Evolutionary conservation across 2,888 invertebrate species (phyloP).

Genomic region (Keiferia lycopersicella): DNA sequence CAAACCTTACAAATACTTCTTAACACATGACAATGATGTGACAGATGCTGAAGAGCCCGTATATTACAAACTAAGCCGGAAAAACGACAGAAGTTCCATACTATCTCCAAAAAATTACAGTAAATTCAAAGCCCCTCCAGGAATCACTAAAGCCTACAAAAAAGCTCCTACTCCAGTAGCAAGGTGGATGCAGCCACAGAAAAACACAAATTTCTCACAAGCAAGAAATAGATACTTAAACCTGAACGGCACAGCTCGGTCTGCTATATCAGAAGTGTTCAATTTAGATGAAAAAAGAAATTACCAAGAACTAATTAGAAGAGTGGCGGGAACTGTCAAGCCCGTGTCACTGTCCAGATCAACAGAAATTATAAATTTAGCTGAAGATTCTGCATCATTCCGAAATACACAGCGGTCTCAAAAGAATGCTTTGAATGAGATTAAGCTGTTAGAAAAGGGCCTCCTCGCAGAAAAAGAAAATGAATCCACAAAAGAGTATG

Average conservation of each 20-base stretch:
- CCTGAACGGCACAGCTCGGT: conserved; percentile 59
- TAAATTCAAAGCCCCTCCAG: conserved; percentile 63
- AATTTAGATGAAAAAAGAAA: conserved; percentile 80
- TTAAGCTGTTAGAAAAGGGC: conserved; percentile 59
- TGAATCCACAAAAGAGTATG: conserved; percentile 60
- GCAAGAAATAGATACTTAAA: conserved; percentile 53
- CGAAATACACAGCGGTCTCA: conserved; percentile 60
- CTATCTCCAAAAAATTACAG: conserved; percentile 56
- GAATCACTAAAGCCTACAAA: conserved; percentile 67
- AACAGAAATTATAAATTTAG: conserved; percentile 58
- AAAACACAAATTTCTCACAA: conserved; percentile 50
- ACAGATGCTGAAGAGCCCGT: conserved; percentile 36
- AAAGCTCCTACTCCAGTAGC: conserved; percentile 55
- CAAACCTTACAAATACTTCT: conserved; percentile 59
- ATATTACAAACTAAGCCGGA: conserved; percentile 57
- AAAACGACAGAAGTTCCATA: conserved; percentile 48
- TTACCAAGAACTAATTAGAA: conserved; percentile 78
- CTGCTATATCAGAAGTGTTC: conserved; percentile 74
- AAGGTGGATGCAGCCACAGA: conserved; percentile 60
- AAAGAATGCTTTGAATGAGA: conserved; percentile 61
- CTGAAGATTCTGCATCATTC: conserved; percentile 63
- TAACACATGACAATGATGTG: conserved; percentile 47
- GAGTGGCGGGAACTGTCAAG: conserved; percentile 57
- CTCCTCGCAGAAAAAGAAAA: conserved; percentile 53
- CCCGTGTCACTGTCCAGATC: conserved; percentile 48